Evolutionary conservation across 2,797 vertebrate species (phyloP), one percentile per base, ranked within the genome.

Genomic region (Cuniculus paca): DNA sequence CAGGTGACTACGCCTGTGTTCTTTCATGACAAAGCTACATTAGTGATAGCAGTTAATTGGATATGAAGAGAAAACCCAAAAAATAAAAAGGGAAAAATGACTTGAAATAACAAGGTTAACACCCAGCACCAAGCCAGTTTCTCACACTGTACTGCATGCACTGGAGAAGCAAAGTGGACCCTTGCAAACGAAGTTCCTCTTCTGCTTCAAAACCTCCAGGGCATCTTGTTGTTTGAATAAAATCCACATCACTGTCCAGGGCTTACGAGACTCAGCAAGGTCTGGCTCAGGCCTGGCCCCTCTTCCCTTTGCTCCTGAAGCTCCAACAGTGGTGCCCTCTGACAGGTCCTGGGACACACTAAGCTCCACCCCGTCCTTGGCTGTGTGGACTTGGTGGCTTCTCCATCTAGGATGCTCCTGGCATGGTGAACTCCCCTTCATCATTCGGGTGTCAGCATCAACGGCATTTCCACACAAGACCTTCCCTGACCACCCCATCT

Each of bases 41-140:
- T 72, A 52, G 60, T 83, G 36, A 77, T 68, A 50, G 72, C 10
- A 39, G 34, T 75, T 80, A 36, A 83, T 8, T 86, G 60, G 39
- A 85, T 88, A 92, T 78, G 48, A 90, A 83, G 78, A 92, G 50
- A 94, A 97, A 96, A 70, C 10, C 17, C 81, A 68, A 90, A 68
- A 84, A 88, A 56, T 54, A 84, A 95, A 91, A 12, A 94, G 48
- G 48, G 36, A 93, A 28, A 88, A 45, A n/a, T 45, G 8, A 93
- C 31, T 90, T 83, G 22, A 77, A 94, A 78, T 85, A 91, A 82
- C 36, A 94, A 87, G 34, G 45, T 52, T 75, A 93, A 83, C 0
- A 19, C 39, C 74, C 58, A 65, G 12, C 13, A 54, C 20, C 10
- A 22, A 61, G 58, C 48, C 82, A n/a, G 36, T 36, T 83, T 79